phyloP scores from a whole-genome alignment of 1,140 invertebrate genomes.

The Pseudomyrmex flavicornis region DNA sequence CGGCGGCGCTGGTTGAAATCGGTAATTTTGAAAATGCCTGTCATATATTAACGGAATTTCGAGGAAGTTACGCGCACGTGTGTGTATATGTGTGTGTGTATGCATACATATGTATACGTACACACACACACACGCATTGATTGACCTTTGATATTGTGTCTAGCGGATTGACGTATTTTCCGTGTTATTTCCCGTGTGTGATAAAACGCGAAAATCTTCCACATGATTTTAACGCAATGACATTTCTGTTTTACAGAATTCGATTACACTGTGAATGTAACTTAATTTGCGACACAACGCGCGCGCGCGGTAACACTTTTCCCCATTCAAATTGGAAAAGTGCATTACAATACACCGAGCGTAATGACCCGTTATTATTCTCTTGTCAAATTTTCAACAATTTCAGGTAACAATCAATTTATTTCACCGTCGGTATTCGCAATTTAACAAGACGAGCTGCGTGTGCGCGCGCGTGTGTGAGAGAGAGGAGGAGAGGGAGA shows the following conservation, averaged over 20 bases:
- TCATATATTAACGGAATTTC: conserved; percentile 43
- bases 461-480: no score
- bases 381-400: background rate
- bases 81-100: no score
- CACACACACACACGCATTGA: background rate
- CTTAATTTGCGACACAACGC: background rate
- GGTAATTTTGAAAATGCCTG: conserved; percentile 53
- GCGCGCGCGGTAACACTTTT: background rate
- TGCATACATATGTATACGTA: no score
- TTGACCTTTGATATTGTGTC: conserved; percentile 23
- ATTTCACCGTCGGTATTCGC: conserved; percentile 19
- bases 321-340: background rate
- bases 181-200: background rate
- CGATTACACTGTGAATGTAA: background rate
- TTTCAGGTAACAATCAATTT: background rate
- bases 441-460: background rate
- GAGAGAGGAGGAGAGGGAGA: background rate
- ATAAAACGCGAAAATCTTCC: conserved; percentile 7
- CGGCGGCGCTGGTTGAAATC: background rate
- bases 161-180: background rate
- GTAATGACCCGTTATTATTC: background rate
- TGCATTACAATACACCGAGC: background rate
- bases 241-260: background rate
- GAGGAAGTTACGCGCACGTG: conserved; percentile 14
- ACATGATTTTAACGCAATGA: background rate